A percentile compares a stretch with the other conserved stretches of the same genome.
Conservation (phyloP, 2,113 vertebrate genomes). For the Macheiramphus alcinus region DNA sequence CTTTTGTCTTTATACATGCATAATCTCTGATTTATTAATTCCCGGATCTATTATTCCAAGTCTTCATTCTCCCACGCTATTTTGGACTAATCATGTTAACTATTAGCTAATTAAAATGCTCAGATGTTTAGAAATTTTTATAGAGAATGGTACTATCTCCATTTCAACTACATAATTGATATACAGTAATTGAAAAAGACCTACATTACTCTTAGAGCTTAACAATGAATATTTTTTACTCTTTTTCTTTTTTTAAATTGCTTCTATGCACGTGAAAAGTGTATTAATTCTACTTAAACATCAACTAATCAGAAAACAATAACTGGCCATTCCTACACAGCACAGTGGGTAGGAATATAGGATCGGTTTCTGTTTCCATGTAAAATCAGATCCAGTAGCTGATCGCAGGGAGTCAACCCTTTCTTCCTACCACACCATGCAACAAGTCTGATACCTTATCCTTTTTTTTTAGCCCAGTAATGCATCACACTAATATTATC, state of each 20-base stretch:
- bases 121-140: neutral
- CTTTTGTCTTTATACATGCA: neutral
- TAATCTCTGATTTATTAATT: neutral
- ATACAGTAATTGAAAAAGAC: neutral
- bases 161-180: neutral
- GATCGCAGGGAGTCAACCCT: neutral
- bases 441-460: neutral
- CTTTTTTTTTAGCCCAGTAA: neutral
- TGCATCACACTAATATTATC: neutral
- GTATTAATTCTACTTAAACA: neutral
- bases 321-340: neutral
- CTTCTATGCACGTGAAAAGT: neutral
- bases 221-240: neutral
- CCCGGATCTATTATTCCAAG: neutral
- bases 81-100: neutral
- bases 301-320: neutral
- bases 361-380: neutral
- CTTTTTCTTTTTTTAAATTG: neutral
- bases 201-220: neutral
- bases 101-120: neutral
- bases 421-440: neutral
- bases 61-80: neutral
- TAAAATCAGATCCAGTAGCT: neutral
- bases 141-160: neutral
- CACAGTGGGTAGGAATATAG: neutral